Conservation (phyloP, 2,888 invertebrate genomes). For the Phlogophora meticulosa region DNA sequence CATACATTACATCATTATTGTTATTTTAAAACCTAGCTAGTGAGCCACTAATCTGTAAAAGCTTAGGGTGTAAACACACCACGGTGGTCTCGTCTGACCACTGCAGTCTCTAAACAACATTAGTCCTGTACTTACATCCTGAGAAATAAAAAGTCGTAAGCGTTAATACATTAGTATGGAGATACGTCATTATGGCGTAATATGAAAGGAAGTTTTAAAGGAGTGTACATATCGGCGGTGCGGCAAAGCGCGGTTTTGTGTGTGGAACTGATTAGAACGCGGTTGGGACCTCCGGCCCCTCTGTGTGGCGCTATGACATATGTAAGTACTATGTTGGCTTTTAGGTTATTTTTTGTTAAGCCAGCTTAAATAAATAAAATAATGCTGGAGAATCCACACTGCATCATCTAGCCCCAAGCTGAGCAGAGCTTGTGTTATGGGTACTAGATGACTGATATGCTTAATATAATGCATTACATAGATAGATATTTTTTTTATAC, state of each 20-base stretch:
- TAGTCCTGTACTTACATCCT: conserved; percentile 71
- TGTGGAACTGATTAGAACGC: conserved; percentile 84
- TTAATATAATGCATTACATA: too few species aligned
- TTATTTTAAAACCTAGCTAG: conserved; percentile 78
- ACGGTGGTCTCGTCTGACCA: conserved; percentile 85
- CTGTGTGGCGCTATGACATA: conserved; percentile 84
- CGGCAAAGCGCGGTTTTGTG: conserved; percentile 81
- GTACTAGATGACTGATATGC: too few species aligned
- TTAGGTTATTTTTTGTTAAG: conserved; percentile 68
- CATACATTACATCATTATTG: conserved; percentile 78
- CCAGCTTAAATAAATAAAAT: too few species aligned
- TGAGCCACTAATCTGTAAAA: conserved; percentile 77
- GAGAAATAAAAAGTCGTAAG: conserved; percentile 71
- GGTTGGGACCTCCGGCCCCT: conserved; percentile 84
- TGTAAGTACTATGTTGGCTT: conserved; percentile 69
- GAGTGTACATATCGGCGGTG: conserved; percentile 81
- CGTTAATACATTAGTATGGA: conserved; percentile 30
- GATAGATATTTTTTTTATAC: too few species aligned
- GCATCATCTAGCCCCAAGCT: too few species aligned
- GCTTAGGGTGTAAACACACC: conserved; percentile 83
- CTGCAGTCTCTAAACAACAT: conserved; percentile 82
- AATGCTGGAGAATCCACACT: too few species aligned
- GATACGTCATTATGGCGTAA: conserved; percentile 70
- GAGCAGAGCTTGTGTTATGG: too few species aligned
- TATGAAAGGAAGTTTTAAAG: conserved; percentile 75